phyloP scores from a whole-genome alignment of 2,888 invertebrate species.

The Yponomeuta cagnagella region DNA sequence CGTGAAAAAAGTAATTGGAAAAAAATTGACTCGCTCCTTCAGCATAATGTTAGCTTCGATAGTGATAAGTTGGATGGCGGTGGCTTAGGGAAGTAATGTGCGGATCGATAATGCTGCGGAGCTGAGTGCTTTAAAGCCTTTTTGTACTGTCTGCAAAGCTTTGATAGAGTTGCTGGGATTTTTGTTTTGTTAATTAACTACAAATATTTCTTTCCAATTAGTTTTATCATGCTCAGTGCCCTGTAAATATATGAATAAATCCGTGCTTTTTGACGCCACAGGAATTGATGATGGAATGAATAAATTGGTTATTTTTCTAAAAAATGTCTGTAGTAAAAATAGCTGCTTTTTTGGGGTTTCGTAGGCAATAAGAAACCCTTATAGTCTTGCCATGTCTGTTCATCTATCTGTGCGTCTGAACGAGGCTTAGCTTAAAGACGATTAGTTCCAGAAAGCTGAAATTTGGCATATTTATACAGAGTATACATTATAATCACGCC shows the following conservation, averaged over 20 bases:
- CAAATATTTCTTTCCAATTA: not conserved
- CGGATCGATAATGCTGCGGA: not conserved
- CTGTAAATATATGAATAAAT: not conserved
- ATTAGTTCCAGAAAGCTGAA: too few relatives aligned
- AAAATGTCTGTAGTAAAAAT: too few relatives aligned
- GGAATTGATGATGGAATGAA: not conserved
- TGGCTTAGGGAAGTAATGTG: not conserved
- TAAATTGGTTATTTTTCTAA: not conserved
- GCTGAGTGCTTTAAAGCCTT: not conserved
- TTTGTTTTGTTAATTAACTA: not conserved
- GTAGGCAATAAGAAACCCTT: too few relatives aligned
- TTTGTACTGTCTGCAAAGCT: not conserved
- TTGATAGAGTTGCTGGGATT: not conserved
- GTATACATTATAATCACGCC: too few relatives aligned
- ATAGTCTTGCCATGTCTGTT: too few relatives aligned
- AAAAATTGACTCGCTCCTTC: slow-evolving; percentile 22
- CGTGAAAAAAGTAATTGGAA: slow-evolving; percentile 17
- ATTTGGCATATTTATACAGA: too few relatives aligned
- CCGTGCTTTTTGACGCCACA: not conserved
- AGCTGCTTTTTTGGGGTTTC: too few relatives aligned
- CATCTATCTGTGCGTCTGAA: too few relatives aligned
- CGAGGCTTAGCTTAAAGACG: too few relatives aligned
- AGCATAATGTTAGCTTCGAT: slow-evolving; percentile 4
- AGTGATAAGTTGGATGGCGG: slow-evolving; percentile 4
- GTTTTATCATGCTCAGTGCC: not conserved